Percentiles rank a stretch among this genome's conserved stretches.
phyloP scores from a whole-genome alignment of 2,113 vertebrate species.

The Piprites chloris region DNA sequence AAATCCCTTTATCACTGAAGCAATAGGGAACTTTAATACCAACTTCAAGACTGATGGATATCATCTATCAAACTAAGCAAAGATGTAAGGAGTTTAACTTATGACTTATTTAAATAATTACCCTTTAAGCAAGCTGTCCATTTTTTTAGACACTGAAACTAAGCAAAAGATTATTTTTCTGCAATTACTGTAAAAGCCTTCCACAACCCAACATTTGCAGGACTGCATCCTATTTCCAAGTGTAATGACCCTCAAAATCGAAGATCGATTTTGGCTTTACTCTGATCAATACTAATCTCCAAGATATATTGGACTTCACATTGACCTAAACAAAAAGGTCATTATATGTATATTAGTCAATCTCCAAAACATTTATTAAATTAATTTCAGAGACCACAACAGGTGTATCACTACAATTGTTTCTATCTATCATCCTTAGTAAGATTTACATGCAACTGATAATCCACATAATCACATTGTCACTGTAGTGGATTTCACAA shows the following conservation, averaged over 20 bases:
- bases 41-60: not conserved
- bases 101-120: not conserved
- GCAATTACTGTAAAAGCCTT: not conserved
- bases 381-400: constrained; percentile 48
- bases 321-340: constrained; percentile 59
- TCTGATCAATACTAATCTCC: constrained; percentile 65
- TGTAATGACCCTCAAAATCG: constrained; percentile 60
- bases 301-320: constrained; percentile 58
- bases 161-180: not conserved
- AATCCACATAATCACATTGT: constrained; percentile 2
- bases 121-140: not conserved
- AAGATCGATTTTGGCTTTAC: constrained; percentile 62
- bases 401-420: not conserved
- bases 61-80: not conserved
- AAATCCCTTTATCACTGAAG: not conserved
- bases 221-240: constrained; percentile 57
- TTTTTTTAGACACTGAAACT: not conserved
- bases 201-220: not conserved
- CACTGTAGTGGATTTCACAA: not conserved
- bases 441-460: not conserved
- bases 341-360: constrained; percentile 52
- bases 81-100: not conserved
- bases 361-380: constrained; percentile 32
- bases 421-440: constrained; percentile 15
- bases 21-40: not conserved